Percentiles rank a stretch among this genome's conserved stretches.
These are phyloP conservation scores for Phymatocera aterrima DNA, from an alignment of 2,888 invertebrate genomes.

Conservation along the genomic window DNA sequence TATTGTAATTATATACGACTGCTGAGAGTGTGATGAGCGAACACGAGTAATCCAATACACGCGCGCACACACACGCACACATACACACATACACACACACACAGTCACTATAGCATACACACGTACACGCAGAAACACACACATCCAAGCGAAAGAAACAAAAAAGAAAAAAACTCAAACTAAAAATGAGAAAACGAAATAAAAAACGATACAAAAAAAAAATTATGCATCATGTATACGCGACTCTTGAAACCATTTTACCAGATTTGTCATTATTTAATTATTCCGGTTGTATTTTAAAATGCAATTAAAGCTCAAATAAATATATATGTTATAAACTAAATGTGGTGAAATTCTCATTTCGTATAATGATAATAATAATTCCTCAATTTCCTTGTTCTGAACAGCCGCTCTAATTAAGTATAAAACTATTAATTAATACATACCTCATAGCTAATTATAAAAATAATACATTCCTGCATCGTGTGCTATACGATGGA, in stretches of 20 bases:
- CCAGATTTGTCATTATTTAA: conserved; percentile 89
- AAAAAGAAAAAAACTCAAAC: conserved; percentile 75
- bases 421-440: no score
- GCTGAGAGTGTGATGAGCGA: conserved; percentile 71
- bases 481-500: background rate
- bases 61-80: conserved; percentile 45
- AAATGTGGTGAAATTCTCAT: conserved; percentile 75
- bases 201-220: conserved; percentile 75
- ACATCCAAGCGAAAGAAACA: conserved; percentile 62
- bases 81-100: conserved; percentile 46
- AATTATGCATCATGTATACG: conserved; percentile 87
- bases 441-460: no score
- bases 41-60: conserved; percentile 56
- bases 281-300: conserved; percentile 89
- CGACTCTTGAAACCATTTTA: conserved; percentile 84
- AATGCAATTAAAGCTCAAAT: conserved; percentile 92
- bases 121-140: conserved; percentile 46
- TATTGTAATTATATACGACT: conserved; percentile 74
- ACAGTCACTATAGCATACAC: conserved; percentile 52
- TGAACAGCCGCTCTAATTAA: no score
- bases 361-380: no score
- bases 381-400: no score
- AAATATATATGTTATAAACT: conserved; percentile 91
- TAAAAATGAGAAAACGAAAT: conserved; percentile 69
- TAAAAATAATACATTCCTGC: no score